Percentiles rank a stretch among this genome's conserved stretches.
Evolutionary conservation across 2,888 invertebrate species (phyloP).

Genomic region (Limnephilus lunatus): DNA sequence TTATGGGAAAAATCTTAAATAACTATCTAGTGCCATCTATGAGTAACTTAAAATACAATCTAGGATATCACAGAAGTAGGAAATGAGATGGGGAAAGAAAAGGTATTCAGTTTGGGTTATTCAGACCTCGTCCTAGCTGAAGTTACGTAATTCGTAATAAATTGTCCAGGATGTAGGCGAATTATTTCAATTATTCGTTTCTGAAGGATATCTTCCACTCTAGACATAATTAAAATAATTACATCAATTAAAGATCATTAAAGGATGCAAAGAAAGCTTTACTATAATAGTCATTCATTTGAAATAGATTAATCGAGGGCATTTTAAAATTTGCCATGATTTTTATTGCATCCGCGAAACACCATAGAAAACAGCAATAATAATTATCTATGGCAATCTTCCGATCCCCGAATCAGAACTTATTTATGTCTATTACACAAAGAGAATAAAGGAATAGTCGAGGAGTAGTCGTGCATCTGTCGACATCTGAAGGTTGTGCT

Average conservation of each 20-base stretch:
- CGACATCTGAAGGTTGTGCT: constrained; percentile 27
- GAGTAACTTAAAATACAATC: no score
- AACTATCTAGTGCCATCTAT: no score
- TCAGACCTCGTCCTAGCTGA: neutral
- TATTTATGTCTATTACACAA: neutral
- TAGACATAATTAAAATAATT: neutral
- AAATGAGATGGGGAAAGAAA: neutral
- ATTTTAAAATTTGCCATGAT: neutral
- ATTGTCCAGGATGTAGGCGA: neutral
- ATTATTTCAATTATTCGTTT: neutral
- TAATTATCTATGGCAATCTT: neutral
- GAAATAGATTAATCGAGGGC: neutral
- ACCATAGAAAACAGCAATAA: neutral
- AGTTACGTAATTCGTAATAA: neutral
- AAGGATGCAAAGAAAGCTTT: neutral
- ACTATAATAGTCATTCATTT: neutral
- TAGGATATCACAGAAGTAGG: no score
- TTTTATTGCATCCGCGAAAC: neutral
- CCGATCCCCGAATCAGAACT: neutral
- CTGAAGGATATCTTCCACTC: neutral
- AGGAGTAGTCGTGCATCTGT: constrained; percentile 29
- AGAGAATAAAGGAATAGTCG: neutral
- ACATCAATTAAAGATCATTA: neutral
- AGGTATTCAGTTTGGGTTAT: neutral
- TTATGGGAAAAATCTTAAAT: no score